Percentiles rank a stretch among this genome's conserved stretches.
Conservation (phyloP, 2,113 vertebrate genomes). For the Puma concolor region DNA sequence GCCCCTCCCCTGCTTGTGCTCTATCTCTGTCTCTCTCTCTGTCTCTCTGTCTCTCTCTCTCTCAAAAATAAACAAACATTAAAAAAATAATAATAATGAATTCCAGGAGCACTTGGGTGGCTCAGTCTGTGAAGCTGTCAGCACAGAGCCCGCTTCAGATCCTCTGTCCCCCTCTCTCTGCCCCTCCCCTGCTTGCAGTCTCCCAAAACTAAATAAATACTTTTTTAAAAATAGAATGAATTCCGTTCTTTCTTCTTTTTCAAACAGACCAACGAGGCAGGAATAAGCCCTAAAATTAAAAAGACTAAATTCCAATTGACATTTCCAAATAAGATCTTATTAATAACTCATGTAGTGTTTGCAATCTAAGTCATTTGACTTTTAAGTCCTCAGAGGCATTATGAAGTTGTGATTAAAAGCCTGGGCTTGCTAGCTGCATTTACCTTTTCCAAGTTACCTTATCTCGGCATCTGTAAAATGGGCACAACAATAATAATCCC, state of each 20-base stretch:
- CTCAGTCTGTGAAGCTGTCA: too few species aligned
- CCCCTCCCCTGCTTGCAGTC: too few species aligned
- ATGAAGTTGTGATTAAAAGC: not conserved
- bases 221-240: too few species aligned
- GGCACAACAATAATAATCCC: not conserved
- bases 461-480: constrained; percentile 9
- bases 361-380: not conserved
- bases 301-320: not conserved
- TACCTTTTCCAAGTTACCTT: not conserved
- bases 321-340: not conserved
- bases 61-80: too few species aligned
- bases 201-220: too few species aligned
- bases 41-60: too few species aligned
- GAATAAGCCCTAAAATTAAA: not conserved
- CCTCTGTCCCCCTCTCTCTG: too few species aligned
- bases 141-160: too few species aligned
- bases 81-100: too few species aligned
- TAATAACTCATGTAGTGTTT: not conserved
- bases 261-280: not conserved
- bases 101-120: too few species aligned
- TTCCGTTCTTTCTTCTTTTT: not conserved
- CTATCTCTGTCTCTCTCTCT: too few species aligned
- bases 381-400: not conserved
- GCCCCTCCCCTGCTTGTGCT: too few species aligned
- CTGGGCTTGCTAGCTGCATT: not conserved